Conservation (phyloP, 2,797 vertebrate genomes). For the Gorsachius magnificus region DNA sequence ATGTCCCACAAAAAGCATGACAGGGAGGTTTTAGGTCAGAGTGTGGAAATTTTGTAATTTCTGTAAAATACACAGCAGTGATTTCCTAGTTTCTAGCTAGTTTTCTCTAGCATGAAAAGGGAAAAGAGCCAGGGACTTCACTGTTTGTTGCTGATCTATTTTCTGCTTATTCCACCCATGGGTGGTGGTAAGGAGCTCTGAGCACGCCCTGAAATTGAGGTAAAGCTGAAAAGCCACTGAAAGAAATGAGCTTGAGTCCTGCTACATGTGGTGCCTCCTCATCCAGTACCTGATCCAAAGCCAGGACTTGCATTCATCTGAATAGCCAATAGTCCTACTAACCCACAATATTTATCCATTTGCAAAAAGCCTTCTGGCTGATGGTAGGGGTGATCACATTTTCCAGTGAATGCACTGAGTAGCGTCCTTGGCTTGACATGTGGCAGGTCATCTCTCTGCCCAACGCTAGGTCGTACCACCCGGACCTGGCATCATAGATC, state of each 20-base stretch:
- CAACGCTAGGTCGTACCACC: accelerated
- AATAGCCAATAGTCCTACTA: background rate
- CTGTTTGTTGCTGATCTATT: background rate
- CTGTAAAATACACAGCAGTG: background rate
- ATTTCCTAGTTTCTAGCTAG: background rate
- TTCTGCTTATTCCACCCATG: background rate
- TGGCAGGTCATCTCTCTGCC: background rate
- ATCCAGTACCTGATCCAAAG: background rate
- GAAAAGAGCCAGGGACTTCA: background rate
- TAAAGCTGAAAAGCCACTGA: background rate
- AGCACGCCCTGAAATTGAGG: background rate
- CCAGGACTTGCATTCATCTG: background rate
- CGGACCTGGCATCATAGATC: accelerated
- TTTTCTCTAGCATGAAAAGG: background rate
- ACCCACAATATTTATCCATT: background rate
- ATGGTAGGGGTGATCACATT: background rate
- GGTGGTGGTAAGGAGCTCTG: background rate
- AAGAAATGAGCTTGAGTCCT: background rate
- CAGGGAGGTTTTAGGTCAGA: background rate
- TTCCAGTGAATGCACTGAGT: background rate
- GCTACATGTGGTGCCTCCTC: background rate
- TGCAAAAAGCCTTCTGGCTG: background rate
- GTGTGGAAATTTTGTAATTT: background rate
- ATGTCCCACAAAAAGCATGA: background rate
- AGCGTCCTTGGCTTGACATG: background rate